A percentile compares a stretch with the other conserved stretches of the same genome.
These are phyloP conservation scores for Actinemys pallida DNA, from an alignment of 2,113 vertebrate genomes.

Conservation along the genomic window DNA sequence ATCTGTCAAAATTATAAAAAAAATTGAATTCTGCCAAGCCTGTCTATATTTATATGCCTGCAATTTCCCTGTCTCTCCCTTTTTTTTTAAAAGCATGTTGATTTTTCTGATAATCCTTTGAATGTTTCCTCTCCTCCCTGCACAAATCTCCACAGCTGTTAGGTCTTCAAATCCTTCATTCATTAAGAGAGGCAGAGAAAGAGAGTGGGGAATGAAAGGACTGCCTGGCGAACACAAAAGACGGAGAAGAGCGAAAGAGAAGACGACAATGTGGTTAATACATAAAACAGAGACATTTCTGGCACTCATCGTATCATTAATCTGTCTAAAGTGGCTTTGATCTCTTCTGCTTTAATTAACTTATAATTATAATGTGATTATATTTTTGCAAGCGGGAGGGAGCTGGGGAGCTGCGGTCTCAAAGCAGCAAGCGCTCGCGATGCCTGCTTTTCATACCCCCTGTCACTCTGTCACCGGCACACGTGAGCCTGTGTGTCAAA, in stretches of 20 bases:
- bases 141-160: slow-evolving; percentile 78
- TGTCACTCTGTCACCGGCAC: fast-evolving
- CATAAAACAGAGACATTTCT: slow-evolving; percentile 62
- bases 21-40: background rate
- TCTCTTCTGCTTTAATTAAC: slow-evolving; percentile 83
- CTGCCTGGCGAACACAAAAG: slow-evolving; percentile 27
- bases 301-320: slow-evolving; percentile 74
- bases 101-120: slow-evolving; percentile 75
- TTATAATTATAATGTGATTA: slow-evolving; percentile 80
- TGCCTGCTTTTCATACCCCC: background rate
- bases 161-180: slow-evolving; percentile 74
- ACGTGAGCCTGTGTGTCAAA: background rate
- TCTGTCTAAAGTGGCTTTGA: slow-evolving; percentile 83
- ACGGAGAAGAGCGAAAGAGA: slow-evolving; percentile 21
- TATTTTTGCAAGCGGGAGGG: slow-evolving; percentile 39
- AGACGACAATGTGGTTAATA: slow-evolving; percentile 37
- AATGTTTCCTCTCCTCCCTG: slow-evolving; percentile 61
- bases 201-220: slow-evolving; percentile 55
- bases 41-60: background rate
- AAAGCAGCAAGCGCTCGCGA: background rate
- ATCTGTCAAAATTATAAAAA: background rate
- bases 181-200: slow-evolving; percentile 62
- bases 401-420: slow-evolving; percentile 7
- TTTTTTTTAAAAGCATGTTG: slow-evolving; percentile 47
- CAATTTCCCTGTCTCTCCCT: background rate